Base-by-base conservation (phyloP, 1,140 invertebrate genomes). In the Periplaneta americana region DNA sequence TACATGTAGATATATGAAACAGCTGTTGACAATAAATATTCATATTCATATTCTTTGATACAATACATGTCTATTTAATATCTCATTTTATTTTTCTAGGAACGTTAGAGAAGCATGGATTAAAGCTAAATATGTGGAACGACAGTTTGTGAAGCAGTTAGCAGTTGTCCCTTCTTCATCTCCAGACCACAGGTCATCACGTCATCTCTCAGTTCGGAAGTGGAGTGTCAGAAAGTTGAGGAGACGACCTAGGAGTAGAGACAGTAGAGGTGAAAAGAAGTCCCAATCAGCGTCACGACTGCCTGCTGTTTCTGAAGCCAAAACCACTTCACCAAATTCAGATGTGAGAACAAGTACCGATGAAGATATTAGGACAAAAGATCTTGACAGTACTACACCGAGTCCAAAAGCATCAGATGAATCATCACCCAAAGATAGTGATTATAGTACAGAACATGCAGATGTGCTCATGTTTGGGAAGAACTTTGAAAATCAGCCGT, bases 61-160 rank as follows among this genome's bases (percentile, higher is more conserved):
- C 22, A 11, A 33, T 48, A 2, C 13, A 22, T 36, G 8, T 34
- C 22, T 79, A 11, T 39, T 36, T 36, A 78, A 9, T 39, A 36
- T 75, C 85, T 82, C 17, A 37, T 37, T 78, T 82, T 76, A 75
- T 35, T 66, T 85, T 85, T 82, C 17, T 84, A 94, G 93, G 18
- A 89, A 90, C 9, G 89, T 95, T 22, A 91, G 95, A 1, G 94
- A 96, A 85, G 88, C 91, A 22, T 96, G 94, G 93, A 95, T 96
- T 66, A 94, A 93, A 85, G 90, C 93, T 0, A 96, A 96, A 85
- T 96, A 95, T 87, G 91, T 95, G 22, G 92, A 94, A 80, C 88
- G 89, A 75, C 89, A 88, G 79, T 94, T 93, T 85, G 91, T 94
- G 0, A 90, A 89, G 80, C 87, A 88, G 34, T 82, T 90, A 22